Conservation (phyloP, 2,113 vertebrate genomes). For the Scophthalmus maximus region DNA sequence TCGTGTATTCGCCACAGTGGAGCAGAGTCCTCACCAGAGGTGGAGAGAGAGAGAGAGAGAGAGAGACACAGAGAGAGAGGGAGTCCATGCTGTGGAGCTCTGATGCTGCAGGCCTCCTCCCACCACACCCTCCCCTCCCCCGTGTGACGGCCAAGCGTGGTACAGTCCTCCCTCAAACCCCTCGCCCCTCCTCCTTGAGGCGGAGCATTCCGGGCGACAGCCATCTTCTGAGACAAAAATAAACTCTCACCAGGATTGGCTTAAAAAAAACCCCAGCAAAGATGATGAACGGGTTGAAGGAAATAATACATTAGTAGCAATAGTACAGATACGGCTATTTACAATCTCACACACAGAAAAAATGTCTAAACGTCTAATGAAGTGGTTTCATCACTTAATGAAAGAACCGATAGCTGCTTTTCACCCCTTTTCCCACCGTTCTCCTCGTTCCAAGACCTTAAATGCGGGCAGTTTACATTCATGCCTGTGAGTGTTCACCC, state of each 20-base stretch:
- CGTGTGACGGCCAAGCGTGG: slow-evolving; percentile 63
- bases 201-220: slow-evolving; percentile 77
- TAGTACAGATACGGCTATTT: slow-evolving; percentile 68
- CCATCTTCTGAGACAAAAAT: slow-evolving; percentile 75
- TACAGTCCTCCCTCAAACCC: slow-evolving; percentile 72
- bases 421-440: slow-evolving; percentile 4
- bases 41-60: slow-evolving; percentile 68
- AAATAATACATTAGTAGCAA: slow-evolving; percentile 60
- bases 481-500: slow-evolving; percentile 52
- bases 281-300: slow-evolving; percentile 59
- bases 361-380: slow-evolving; percentile 56
- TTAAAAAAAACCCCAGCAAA: slow-evolving; percentile 62
- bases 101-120: slow-evolving; percentile 51
- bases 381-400: slow-evolving; percentile 50
- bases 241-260: slow-evolving; percentile 45
- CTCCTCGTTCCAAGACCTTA: slow-evolving; percentile 31
- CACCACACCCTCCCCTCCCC: background rate
- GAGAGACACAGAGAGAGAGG: slow-evolving; percentile 70
- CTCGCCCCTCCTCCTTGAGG: slow-evolving; percentile 62
- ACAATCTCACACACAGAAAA: slow-evolving; percentile 54
- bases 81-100: slow-evolving; percentile 70
- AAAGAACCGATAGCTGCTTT: slow-evolving; percentile 53
- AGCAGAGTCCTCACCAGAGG: slow-evolving; percentile 56
- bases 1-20: slow-evolving; percentile 58
- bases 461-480: slow-evolving; percentile 75